Evolutionary conservation across 1,140 invertebrate genomes (phyloP), one percentile per base, ranked within the genome.

Genomic region (Drosophila melanica): DNA sequence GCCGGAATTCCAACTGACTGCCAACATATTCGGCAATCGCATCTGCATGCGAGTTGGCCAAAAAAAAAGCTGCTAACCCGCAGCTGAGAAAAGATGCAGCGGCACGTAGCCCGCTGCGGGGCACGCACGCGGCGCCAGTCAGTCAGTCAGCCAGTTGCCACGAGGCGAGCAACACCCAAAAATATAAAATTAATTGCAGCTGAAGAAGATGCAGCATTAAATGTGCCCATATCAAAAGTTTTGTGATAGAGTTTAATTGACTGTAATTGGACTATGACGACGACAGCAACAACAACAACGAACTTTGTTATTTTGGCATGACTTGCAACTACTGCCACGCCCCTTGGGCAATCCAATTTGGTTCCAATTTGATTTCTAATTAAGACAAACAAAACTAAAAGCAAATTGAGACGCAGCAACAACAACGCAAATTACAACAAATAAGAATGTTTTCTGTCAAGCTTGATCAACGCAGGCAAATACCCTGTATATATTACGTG

Each of bases 191-290:
- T 41, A 39, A 30, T 37, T 42, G 35, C 69, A 33, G 39, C 35
- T 62, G 63, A 55, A 44, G 59, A 51, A 75, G 64, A 53, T 69
- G 66, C 72, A 67, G 51, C 48, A 37, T 48, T 39, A 41, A 59
- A 48, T 27, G 41, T 64, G 60, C 55, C 79, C 62, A 75, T 70
- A 75, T 75, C 58, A 63, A 60, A 39, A 50, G 45, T 68, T 65
- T 76, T 67, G 23, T 75, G 81, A 85, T 85, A 53, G 66, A 66
- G 81, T 84, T 84, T 79, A 86, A 86, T 86, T 87, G 78, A 66
- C 45, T 68, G 78, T 86, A 86, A 86, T 87, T 86, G 73, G 82
- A 75, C 63, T 80, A 80, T 80, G 58, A 75, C 72, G 60, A 51
- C 14, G 58, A 70, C 71, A 57, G 50, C 50, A 44, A 30, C 44